Percentiles rank a stretch among this genome's conserved stretches.
These are phyloP conservation scores for Tipula lateralis DNA, from an alignment of 2,888 invertebrate species.

Conservation along the genomic window DNA sequence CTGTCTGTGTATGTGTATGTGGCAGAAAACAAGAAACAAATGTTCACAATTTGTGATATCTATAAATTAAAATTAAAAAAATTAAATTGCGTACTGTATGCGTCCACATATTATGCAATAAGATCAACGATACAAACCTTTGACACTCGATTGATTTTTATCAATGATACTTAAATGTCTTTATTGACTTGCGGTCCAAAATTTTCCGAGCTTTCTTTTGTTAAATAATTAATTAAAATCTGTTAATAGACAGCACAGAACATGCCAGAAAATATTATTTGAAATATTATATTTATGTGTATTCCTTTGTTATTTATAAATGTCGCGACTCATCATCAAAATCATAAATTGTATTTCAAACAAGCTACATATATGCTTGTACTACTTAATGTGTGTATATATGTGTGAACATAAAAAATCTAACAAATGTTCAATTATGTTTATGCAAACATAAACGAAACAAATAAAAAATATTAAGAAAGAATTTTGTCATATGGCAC, in stretches of 20 bases:
- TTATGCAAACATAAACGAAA: slow-evolving; percentile 9
- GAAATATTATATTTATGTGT: no score
- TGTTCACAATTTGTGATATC: background rate
- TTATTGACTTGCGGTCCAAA: background rate
- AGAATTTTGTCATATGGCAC: slow-evolving; percentile 1
- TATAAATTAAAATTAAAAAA: background rate
- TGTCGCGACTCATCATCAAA: slow-evolving; percentile 11
- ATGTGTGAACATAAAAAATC: background rate
- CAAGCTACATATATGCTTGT: background rate
- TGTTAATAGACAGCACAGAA: background rate
- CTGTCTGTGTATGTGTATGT: background rate
- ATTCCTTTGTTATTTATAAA: background rate
- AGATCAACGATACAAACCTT: background rate
- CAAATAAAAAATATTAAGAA: background rate
- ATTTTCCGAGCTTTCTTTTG: background rate
- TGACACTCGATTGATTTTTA: background rate
- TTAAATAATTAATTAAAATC: no score
- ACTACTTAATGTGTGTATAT: background rate
- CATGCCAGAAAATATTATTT: no score
- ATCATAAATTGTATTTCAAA: background rate
- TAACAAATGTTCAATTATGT: slow-evolving; percentile 24
- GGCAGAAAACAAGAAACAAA: background rate
- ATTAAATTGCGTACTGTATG: background rate
- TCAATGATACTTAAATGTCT: background rate
- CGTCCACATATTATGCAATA: background rate